Evolutionary conservation across 1,140 invertebrate species (phyloP).

Genomic region (Leptinotarsa undecemlineata): DNA sequence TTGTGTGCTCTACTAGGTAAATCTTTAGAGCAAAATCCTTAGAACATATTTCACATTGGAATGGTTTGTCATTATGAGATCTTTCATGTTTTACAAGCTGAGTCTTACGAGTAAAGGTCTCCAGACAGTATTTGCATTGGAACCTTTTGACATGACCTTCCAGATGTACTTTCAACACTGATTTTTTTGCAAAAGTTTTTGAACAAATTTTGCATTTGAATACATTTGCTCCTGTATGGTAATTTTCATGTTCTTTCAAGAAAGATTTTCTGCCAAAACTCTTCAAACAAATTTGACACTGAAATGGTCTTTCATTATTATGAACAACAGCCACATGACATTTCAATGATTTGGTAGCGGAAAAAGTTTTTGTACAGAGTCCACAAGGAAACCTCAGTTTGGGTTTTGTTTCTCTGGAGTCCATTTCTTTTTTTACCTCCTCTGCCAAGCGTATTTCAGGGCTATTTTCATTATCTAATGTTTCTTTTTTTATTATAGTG

Average conservation of each 20-base stretch:
- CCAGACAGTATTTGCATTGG: constrained; percentile 32
- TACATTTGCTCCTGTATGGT: constrained; percentile 3
- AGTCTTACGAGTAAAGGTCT: constrained; percentile 31
- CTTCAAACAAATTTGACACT: background rate
- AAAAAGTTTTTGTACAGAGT: background rate
- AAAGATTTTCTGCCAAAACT: background rate
- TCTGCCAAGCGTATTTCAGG: too few relatives aligned
- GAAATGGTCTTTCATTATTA: constrained; percentile 2
- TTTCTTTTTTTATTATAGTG: too few relatives aligned
- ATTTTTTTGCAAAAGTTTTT: constrained; percentile 5
- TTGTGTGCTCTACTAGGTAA: constrained; percentile 26
- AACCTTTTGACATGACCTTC: background rate
- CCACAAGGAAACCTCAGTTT: background rate
- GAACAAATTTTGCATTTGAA: constrained; percentile 23
- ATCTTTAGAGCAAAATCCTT: constrained; percentile 25
- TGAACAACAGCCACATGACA: background rate
- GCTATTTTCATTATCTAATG: too few relatives aligned
- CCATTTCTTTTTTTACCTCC: too few relatives aligned
- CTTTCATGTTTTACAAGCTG: background rate
- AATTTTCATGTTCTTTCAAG: background rate
- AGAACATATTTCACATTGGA: constrained; percentile 29
- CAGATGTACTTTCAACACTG: constrained; percentile 12
- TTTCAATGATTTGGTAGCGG: background rate
- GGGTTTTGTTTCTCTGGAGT: too few relatives aligned
- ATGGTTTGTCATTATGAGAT: constrained; percentile 29